A percentile compares a stretch with the other conserved stretches of the same genome.
These are phyloP conservation scores for Coturnix japonica DNA, from an alignment of 2,113 vertebrate genomes.

Conservation along the genomic window DNA sequence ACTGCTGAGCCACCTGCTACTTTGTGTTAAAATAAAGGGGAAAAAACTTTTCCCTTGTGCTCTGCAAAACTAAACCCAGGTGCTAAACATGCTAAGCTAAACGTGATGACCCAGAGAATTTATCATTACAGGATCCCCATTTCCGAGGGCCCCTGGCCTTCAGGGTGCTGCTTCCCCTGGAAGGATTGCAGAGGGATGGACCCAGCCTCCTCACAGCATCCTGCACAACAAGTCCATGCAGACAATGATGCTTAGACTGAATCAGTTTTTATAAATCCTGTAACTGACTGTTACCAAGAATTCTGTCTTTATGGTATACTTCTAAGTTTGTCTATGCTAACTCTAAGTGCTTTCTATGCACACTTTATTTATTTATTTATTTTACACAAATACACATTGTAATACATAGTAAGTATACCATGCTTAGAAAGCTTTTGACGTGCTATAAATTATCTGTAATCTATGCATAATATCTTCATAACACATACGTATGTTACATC, in stretches of 20 bases:
- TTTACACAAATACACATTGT: too few species aligned
- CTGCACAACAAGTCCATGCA: background rate
- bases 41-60: background rate
- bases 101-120: background rate
- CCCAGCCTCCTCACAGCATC: background rate
- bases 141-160: fast-evolving
- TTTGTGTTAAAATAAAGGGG: background rate
- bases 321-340: background rate
- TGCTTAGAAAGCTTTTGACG: too few species aligned
- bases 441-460: too few species aligned
- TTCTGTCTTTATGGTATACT: background rate
- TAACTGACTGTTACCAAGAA: background rate
- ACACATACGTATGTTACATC: too few species aligned
- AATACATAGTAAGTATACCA: too few species aligned
- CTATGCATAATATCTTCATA: too few species aligned
- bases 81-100: background rate
- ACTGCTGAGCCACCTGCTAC: background rate
- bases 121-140: background rate
- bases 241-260: too few species aligned
- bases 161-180: background rate
- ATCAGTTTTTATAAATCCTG: background rate
- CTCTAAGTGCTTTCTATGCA: background rate
- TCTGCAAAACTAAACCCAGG: background rate
- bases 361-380: too few species aligned
- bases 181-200: background rate